Conservation (phyloP, 2,797 vertebrate species). For the Ctenosaura bakeri region DNA sequence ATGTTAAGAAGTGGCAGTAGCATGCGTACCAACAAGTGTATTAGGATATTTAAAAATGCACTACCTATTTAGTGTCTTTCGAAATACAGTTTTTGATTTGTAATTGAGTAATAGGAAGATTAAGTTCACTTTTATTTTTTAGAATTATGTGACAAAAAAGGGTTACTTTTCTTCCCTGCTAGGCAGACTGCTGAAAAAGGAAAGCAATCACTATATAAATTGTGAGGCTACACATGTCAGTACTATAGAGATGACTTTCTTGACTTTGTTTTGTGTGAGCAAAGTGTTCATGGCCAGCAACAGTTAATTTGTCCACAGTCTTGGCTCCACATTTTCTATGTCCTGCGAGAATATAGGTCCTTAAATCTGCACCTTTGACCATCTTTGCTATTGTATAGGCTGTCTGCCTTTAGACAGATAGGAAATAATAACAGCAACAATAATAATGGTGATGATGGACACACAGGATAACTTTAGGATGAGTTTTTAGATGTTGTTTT, state of each 20-base stretch:
- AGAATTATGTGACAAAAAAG: neutral
- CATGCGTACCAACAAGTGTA: neutral
- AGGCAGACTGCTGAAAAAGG: no score
- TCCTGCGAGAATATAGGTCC: neutral
- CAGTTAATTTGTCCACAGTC: neutral
- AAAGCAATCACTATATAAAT: neutral
- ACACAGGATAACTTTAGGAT: neutral
- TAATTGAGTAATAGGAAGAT: neutral
- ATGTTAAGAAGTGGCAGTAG: neutral
- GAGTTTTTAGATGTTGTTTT: neutral
- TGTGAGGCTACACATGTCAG: neutral
- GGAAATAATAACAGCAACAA: neutral
- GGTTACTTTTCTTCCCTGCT: neutral
- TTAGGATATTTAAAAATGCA: neutral
- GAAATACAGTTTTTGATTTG: neutral
- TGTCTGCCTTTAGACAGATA: neutral
- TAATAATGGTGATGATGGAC: no score
- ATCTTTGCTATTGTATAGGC: neutral
- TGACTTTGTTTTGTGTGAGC: neutral
- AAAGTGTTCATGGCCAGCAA: neutral
- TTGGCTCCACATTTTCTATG: neutral
- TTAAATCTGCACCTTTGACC: neutral
- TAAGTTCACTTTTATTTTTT: neutral
- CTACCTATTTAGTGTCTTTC: neutral
- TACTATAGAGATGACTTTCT: neutral